A percentile compares a stretch with the other conserved stretches of the same genome.
These are phyloP conservation scores for Myotis pilosus DNA, from an alignment of 2,797 vertebrate species.

Conservation along the genomic window DNA sequence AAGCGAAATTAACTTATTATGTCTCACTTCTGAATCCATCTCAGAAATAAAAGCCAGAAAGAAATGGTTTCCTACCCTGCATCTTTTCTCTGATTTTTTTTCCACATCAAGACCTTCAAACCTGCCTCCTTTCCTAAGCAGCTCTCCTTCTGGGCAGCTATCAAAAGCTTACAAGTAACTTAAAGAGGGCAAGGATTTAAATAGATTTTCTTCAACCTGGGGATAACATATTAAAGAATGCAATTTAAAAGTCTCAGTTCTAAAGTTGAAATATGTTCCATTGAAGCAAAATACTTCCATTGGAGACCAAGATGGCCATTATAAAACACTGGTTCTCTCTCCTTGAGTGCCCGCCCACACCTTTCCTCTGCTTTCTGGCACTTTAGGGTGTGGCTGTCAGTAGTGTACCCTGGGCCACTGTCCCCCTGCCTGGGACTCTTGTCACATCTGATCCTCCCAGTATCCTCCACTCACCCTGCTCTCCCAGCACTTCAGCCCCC, in stretches of 20 bases:
- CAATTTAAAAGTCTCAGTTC: neutral
- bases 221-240: neutral
- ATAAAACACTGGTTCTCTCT: neutral
- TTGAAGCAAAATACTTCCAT: neutral
- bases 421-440: accelerated
- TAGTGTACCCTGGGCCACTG: neutral
- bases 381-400: neutral
- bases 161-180: neutral
- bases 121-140: neutral
- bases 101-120: neutral
- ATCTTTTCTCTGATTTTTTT: neutral
- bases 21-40: slow-evolving; percentile 33
- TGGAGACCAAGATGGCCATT: neutral
- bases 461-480: neutral
- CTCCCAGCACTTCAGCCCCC: neutral
- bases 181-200: neutral
- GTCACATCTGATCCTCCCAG: neutral
- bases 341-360: accelerated
- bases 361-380: neutral
- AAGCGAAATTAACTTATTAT: slow-evolving; percentile 20
- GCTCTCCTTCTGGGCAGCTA: neutral
- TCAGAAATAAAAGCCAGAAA: slow-evolving; percentile 44
- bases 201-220: neutral
- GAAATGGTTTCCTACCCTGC: neutral
- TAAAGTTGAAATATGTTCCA: neutral